Conservation (phyloP, 2,888 invertebrate species). For the Thereva nobilitata region DNA sequence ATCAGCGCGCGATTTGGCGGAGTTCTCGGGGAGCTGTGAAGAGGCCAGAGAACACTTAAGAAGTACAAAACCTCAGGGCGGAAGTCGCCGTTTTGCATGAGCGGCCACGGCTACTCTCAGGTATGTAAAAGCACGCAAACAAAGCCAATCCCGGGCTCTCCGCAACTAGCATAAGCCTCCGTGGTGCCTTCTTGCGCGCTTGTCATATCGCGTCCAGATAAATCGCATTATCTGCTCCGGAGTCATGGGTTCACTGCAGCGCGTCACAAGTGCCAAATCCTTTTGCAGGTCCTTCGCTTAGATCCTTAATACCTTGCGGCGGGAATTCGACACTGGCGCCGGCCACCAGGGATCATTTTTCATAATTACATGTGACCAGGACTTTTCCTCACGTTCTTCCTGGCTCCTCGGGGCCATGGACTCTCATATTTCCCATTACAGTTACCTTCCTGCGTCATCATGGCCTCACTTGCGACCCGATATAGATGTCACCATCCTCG, state of each 20-base stretch:
- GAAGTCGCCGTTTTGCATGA: conserved; percentile 41
- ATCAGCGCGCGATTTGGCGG: background rate
- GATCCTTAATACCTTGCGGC: conserved; percentile 15
- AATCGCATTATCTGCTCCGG: too few species aligned
- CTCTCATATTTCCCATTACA: conserved; percentile 22
- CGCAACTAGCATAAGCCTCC: background rate
- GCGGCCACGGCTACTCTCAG: conserved; percentile 30
- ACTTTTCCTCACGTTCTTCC: conserved; percentile 14
- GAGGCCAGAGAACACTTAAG: conserved; percentile 22
- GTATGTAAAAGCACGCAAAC: conserved; percentile 19
- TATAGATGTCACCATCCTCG: background rate
- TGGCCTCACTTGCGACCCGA: background rate
- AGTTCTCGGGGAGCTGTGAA: background rate
- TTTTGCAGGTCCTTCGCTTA: background rate
- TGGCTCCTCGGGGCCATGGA: conserved; percentile 19
- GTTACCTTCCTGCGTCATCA: background rate
- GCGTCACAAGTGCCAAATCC: conserved; percentile 13
- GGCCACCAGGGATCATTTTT: conserved; percentile 20
- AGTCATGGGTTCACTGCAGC: too few species aligned
- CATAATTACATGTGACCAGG: conserved; percentile 32
- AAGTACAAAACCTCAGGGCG: conserved; percentile 38
- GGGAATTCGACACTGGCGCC: conserved; percentile 30
- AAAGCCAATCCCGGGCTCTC: conserved; percentile 23
- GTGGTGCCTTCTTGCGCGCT: too few species aligned
- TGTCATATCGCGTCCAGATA: too few species aligned